A percentile compares a stretch with the other conserved stretches of the same genome.
Conservation (phyloP, 2,797 vertebrate species). For the Carapus acus region DNA sequence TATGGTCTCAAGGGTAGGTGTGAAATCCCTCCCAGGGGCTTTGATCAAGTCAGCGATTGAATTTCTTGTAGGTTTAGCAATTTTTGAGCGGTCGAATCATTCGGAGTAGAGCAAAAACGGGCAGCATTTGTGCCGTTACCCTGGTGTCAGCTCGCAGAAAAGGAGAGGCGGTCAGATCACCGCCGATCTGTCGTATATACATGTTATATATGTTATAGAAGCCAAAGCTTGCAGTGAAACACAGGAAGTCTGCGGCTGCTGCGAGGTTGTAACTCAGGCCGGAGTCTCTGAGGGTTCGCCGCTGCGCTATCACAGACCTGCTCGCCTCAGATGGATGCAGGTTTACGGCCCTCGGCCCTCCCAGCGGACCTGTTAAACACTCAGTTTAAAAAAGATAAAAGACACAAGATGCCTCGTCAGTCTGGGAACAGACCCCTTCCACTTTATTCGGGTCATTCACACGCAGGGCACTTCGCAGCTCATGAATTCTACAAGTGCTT, state of each 20-base stretch:
- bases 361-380: conserved; percentile 65
- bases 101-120: not conserved
- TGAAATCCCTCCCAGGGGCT: conserved; percentile 61
- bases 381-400: conserved; percentile 69
- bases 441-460: conserved; percentile 41
- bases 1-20: conserved; percentile 65
- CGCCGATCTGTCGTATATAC: conserved; percentile 32
- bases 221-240: conserved; percentile 38
- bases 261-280: conserved; percentile 63
- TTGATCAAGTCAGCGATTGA: conserved; percentile 30
- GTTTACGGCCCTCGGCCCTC: conserved; percentile 58
- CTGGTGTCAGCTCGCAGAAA: not conserved
- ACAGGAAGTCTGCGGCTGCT: conserved; percentile 61
- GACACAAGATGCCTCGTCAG: conserved; percentile 58
- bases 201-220: no score
- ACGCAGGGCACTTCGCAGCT: conserved; percentile 44
- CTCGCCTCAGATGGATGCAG: conserved; percentile 55
- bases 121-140: not conserved
- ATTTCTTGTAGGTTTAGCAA: conserved; percentile 13
- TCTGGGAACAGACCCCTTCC: conserved; percentile 43
- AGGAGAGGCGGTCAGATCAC: conserved; percentile 34
- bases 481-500: conserved; percentile 44
- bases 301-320: conserved; percentile 51
- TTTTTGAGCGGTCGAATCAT: conserved; percentile 4
- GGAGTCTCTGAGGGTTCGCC: conserved; percentile 51